A percentile compares a stretch with the other conserved stretches of the same genome.
Evolutionary conservation across 2,888 invertebrate species (phyloP).

Genomic region (Acrobeloides nanus): DNA sequence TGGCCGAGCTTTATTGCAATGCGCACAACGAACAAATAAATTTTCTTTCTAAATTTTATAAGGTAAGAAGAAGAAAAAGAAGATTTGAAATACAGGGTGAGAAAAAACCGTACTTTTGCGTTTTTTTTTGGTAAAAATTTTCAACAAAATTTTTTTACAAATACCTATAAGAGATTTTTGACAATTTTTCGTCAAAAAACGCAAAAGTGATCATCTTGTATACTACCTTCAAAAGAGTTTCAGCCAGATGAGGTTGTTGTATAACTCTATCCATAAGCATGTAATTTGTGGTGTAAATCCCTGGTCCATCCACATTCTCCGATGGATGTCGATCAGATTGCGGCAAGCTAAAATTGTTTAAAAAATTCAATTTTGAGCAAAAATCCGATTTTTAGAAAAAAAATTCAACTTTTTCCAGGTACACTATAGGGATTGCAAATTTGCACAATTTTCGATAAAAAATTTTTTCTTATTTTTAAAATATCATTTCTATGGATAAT

Average conservation of each 20-base stretch:
- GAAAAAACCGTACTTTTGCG: too few species aligned
- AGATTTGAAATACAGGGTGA: too few species aligned
- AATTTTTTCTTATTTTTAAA: too few species aligned
- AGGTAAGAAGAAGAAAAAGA: neutral
- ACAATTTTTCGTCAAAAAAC: neutral
- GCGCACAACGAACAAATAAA: conserved; percentile 45
- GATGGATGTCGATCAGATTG: conserved; percentile 13
- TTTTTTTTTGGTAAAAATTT: too few species aligned
- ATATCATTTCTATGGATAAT: too few species aligned
- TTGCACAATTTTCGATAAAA: too few species aligned
- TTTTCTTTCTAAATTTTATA: conserved; percentile 21
- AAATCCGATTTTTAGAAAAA: too few species aligned
- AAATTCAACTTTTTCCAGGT: too few species aligned
- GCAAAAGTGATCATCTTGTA: neutral
- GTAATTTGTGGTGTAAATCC: conserved; percentile 46
- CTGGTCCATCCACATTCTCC: conserved; percentile 35
- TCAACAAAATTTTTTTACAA: too few species aligned
- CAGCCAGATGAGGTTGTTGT: conserved; percentile 47
- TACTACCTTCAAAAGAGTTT: conserved; percentile 39
- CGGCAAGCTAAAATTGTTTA: conserved; percentile 7
- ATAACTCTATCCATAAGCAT: conserved; percentile 45
- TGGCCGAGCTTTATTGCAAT: conserved; percentile 48
- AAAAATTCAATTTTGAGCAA: too few species aligned
- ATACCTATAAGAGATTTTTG: neutral
- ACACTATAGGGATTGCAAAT: too few species aligned